phyloP scores from a whole-genome alignment of 2,888 invertebrate genomes.

The Sinhomidia bicolor region DNA sequence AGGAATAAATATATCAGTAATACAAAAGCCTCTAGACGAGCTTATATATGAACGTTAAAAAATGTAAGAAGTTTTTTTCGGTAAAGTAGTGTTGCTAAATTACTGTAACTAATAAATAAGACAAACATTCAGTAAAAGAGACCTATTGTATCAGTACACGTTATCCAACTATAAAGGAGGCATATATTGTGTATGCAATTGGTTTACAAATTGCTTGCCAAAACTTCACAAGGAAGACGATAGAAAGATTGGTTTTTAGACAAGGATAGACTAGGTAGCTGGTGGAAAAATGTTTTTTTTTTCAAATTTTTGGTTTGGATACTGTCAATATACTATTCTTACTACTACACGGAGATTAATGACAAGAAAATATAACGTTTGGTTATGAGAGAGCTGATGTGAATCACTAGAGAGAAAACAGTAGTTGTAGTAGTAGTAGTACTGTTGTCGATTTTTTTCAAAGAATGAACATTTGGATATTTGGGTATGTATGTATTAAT shows the following conservation, averaged over 20 bases:
- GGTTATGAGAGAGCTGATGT: conserved; percentile 45
- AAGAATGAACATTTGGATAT: not conserved
- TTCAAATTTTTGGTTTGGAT: not conserved
- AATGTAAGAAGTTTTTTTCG: not conserved
- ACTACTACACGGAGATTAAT: no score
- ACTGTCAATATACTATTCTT: not conserved
- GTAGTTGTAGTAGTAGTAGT: not conserved
- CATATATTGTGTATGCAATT: no score
- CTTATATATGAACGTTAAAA: no score
- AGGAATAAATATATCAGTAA: not conserved
- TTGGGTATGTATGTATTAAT: not conserved
- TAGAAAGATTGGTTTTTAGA: not conserved
- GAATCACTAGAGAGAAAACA: conserved; percentile 13
- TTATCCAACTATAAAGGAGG: no score
- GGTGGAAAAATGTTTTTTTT: conserved; percentile 13
- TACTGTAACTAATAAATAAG: no score
- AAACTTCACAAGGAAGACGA: conserved; percentile 25
- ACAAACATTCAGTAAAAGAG: no score
- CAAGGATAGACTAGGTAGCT: not conserved
- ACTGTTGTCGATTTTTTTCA: not conserved
- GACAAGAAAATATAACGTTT: no score
- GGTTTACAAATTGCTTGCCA: no score
- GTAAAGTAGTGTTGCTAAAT: no score
- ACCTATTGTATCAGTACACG: no score
- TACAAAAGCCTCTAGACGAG: conserved; percentile 7